phyloP scores from a whole-genome alignment of 2,797 vertebrate species.

The Eurystomus glaucurus region DNA sequence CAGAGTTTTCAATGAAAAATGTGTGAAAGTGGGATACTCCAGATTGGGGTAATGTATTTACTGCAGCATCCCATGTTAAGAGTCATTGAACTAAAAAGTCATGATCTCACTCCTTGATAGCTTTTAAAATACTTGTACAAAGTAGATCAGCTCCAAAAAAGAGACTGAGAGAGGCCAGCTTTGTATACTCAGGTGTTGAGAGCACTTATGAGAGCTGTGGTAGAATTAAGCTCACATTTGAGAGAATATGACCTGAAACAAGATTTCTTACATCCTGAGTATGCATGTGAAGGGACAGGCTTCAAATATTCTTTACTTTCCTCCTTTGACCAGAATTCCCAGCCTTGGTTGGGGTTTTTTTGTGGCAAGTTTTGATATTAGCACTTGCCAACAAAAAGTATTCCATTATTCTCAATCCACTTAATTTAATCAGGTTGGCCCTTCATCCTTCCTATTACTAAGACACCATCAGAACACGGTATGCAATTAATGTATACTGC shows the following conservation, averaged over 20 bases:
- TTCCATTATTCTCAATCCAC: background rate
- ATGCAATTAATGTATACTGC: background rate
- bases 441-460: background rate
- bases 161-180: background rate
- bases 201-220: background rate
- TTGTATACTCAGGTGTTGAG: background rate
- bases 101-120: background rate
- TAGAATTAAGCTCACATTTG: background rate
- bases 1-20: conserved; percentile 68
- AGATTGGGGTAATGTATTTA: conserved; percentile 66
- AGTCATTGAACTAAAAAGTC: background rate
- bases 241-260: background rate
- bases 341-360: background rate
- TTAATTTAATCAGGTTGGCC: background rate
- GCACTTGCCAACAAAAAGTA: background rate
- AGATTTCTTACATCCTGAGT: background rate
- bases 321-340: background rate
- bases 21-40: conserved; percentile 62
- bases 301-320: background rate
- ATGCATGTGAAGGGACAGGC: background rate
- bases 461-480: background rate
- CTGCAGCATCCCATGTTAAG: conserved; percentile 37
- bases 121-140: background rate
- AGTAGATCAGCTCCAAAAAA: background rate
- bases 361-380: background rate